Evolutionary conservation across 2,113 vertebrate species (phyloP).

Genomic region (Mohoua ochrocephala): DNA sequence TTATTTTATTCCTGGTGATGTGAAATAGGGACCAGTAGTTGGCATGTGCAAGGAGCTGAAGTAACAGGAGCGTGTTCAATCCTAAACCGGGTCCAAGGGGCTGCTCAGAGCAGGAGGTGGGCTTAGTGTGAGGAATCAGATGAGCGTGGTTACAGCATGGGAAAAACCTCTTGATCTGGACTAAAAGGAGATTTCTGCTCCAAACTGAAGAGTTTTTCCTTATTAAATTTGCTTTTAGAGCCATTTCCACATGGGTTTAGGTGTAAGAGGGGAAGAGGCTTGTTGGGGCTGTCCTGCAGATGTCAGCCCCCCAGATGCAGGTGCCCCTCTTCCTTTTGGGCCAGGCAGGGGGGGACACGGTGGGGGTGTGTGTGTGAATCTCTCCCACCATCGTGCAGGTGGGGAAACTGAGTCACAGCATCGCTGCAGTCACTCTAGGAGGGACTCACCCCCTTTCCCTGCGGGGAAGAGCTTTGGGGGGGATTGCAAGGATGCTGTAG

Average conservation of each 20-base stretch:
- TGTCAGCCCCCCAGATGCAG: neutral
- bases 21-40: rapidly evolving
- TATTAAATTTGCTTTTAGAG: neutral
- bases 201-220: neutral
- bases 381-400: neutral
- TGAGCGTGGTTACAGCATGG: rapidly evolving
- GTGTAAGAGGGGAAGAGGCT: neutral
- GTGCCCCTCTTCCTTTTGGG: neutral
- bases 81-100: neutral
- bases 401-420: neutral
- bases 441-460: neutral
- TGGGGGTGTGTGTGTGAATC: neutral
- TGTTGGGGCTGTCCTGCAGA: neutral
- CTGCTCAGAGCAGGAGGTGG: neutral
- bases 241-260: neutral
- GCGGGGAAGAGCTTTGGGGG: too few relatives aligned
- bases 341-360: neutral
- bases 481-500: too few relatives aligned
- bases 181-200: neutral
- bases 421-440: rapidly evolving
- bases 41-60: rapidly evolving
- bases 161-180: neutral
- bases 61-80: rapidly evolving
- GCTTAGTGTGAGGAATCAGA: neutral
- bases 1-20: rapidly evolving